Base-by-base conservation (phyloP, 2,888 invertebrate species). In the Cephus pulcher region DNA sequence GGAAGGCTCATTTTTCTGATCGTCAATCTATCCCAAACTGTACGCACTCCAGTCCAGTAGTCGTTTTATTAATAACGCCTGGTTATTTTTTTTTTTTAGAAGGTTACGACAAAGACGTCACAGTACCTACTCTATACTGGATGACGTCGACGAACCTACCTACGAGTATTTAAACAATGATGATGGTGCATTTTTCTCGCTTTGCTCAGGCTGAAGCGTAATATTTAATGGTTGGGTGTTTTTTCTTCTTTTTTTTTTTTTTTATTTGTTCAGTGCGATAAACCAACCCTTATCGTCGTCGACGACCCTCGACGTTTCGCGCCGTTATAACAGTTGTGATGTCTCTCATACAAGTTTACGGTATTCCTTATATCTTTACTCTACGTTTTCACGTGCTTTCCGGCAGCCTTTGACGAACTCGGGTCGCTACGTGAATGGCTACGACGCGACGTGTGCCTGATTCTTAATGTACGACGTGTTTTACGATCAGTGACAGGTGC, bases 1-100 rank as follows among this genome's bases (percentile, higher is more conserved):
- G 71, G 37, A 56, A 35, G 69, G 30, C 69, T 78, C 69, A 40
- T 30, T 69, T 37, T 34, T 73, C 35, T 35, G 69, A 74, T 74
- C 70, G 33, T 69, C 35, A 30, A 35, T 30, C 56, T 30, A 56
- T 56, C 23, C 56, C 56, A 56, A 23, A 23, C 23, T 23, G 56
- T 56, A 56, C 56, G 56, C 56, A 56, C 56, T 23, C 0, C 23
- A 56, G 23, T 23, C 1, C 56, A 56, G 23, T 56, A 56, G 23
- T 56, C 56, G 9, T 9, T 9, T 56, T 56, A 23, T 56, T 2
- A 23, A 23, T 40, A 9, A 9, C 56, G 56, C 56, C 9, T 56
- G 56, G 56, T 9, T 23, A 15, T 23, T 15, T 30, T 30, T 30
- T 30, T 40, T 6, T 40, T 40, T 56, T 4, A 56, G 4, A 40